These are phyloP conservation scores for Nyctibius grandis DNA, from an alignment of 2,797 vertebrate genomes.

Conservation along the genomic window DNA sequence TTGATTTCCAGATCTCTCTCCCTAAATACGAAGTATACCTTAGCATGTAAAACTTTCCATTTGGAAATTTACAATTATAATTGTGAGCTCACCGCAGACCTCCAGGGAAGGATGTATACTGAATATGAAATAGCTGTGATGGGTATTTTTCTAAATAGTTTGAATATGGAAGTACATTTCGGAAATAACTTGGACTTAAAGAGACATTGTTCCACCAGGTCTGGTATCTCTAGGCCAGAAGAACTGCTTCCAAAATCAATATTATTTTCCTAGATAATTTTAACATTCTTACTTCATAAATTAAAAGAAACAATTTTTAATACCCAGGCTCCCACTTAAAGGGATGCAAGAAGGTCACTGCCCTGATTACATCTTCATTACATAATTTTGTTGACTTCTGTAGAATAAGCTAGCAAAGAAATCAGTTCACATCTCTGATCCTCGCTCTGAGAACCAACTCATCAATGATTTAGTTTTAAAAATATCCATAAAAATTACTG, in stretches of 20 bases:
- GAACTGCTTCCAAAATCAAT: not conserved
- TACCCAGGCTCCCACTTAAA: not conserved
- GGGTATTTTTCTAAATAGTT: not conserved
- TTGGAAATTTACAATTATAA: conserved; percentile 56
- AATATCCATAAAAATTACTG: not conserved
- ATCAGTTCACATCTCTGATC: not conserved
- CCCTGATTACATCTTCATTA: not conserved
- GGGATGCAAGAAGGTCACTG: not conserved
- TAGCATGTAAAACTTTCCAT: conserved; percentile 8
- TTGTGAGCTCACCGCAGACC: not conserved
- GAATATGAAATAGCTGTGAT: conserved; percentile 15
- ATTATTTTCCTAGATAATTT: not conserved
- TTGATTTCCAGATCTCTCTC: not conserved
- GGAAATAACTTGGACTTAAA: not conserved
- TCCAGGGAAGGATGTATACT: conserved; percentile 12
- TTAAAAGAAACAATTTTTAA: not conserved
- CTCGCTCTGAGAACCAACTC: not conserved
- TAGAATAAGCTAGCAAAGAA: not conserved
- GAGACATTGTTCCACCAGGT: not conserved
- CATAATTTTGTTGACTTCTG: not conserved
- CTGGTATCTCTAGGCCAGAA: not conserved
- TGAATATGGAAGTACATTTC: not conserved
- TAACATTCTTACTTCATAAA: not conserved
- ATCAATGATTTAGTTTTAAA: not conserved
- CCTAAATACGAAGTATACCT: not conserved